These are phyloP conservation scores for Dendroctonus valens DNA, from an alignment of 1,140 invertebrate genomes.

Conservation along the genomic window DNA sequence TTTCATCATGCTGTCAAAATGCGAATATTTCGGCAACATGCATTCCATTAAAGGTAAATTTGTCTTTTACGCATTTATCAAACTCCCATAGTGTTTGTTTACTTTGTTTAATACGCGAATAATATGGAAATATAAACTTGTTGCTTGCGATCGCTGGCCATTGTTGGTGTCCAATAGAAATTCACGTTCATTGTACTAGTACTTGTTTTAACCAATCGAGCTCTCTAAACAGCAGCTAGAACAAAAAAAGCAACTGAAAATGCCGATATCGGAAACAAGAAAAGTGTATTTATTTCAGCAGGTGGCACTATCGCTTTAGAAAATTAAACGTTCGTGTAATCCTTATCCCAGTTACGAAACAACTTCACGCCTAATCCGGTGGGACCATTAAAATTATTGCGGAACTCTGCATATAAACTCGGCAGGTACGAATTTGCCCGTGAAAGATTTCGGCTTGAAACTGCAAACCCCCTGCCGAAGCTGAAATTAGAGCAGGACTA, in stretches of 20 bases:
- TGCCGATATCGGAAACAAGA: neutral
- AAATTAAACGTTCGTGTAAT: slow-evolving; percentile 20
- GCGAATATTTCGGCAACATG: no score
- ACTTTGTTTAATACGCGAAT: no score
- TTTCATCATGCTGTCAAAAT: no score
- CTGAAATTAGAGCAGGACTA: no score
- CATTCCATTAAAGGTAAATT: no score
- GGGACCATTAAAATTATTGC: slow-evolving; percentile 28
- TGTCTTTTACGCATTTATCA: no score
- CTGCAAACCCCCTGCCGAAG: no score
- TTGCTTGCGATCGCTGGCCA: neutral
- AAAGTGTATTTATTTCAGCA: slow-evolving; percentile 2
- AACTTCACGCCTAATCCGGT: slow-evolving; percentile 15
- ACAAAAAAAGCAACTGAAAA: neutral
- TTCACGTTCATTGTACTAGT: no score
- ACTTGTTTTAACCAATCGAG: no score
- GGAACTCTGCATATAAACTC: slow-evolving; percentile 20
- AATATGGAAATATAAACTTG: neutral
- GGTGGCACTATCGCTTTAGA: slow-evolving; percentile 11
- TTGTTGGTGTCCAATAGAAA: neutral
- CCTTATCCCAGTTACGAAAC: slow-evolving; percentile 18
- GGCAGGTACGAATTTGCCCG: slow-evolving; percentile 8
- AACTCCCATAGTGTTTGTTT: no score
- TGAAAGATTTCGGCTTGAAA: neutral
- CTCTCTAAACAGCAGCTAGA: neutral